Evolutionary conservation across 2,797 vertebrate genomes (phyloP).

Genomic region (Syngnathus rostellatus): DNA sequence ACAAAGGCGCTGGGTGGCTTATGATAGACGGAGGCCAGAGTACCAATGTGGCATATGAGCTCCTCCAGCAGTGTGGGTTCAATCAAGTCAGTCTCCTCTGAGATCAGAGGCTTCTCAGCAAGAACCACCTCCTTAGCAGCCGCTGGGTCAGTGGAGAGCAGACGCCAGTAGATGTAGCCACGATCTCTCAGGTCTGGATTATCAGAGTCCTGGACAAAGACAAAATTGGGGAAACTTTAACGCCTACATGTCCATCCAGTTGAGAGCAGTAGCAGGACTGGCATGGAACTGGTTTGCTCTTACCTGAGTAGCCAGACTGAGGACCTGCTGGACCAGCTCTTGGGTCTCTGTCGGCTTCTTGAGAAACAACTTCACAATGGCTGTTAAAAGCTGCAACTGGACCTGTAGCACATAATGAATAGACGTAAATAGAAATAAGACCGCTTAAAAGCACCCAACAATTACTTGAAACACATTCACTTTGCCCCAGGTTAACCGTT

Average conservation of each 20-base stretch:
- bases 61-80: conserved; percentile 93
- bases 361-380: conserved; percentile 94
- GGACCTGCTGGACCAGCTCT: conserved; percentile 93
- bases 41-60: conserved; percentile 93
- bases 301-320: conserved; percentile 95
- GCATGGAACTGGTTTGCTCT: conserved; percentile 11
- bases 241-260: background rate
- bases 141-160: conserved; percentile 94
- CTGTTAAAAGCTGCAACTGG: conserved; percentile 90
- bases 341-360: conserved; percentile 97
- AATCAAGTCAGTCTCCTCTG: conserved; percentile 93
- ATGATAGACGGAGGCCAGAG: conserved; percentile 92
- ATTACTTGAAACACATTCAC: background rate
- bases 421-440: background rate
- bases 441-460: background rate
- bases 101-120: conserved; percentile 93
- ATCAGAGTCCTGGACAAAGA: conserved; percentile 81
- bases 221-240: conserved; percentile 8
- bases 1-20: conserved; percentile 97
- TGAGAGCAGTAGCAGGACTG: background rate
- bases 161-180: conserved; percentile 97
- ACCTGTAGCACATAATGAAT: conserved; percentile 66
- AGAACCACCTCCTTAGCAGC: conserved; percentile 96
- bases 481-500: background rate
- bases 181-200: conserved; percentile 94